A percentile compares a stretch with the other conserved stretches of the same genome.
Conservation (phyloP, 2,888 invertebrate genomes). For the Neocrepidodera transversa region DNA sequence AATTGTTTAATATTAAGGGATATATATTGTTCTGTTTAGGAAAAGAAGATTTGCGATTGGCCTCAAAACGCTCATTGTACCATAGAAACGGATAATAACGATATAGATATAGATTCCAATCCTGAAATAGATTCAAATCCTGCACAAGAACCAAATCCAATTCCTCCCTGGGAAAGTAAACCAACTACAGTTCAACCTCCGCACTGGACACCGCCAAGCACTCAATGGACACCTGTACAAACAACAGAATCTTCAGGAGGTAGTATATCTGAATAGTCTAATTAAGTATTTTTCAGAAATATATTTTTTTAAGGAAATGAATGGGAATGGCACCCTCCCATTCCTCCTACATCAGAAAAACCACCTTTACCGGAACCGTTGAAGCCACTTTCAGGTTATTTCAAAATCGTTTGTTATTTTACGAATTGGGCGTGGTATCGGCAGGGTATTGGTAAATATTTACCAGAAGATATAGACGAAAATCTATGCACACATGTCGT, state of each 20-base stretch:
- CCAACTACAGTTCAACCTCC: conserved; percentile 32
- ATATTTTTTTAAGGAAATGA: conserved; percentile 32
- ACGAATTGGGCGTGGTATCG: conserved; percentile 96
- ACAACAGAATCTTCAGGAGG: conserved; percentile 19
- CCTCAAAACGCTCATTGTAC: conserved; percentile 70
- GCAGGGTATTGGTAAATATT: conserved; percentile 80
- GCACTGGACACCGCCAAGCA: conserved; percentile 17
- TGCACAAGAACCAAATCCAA: conserved; percentile 24
- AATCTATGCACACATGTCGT: conserved; percentile 91
- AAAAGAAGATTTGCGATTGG: conserved; percentile 76
- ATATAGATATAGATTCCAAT: conserved; percentile 25
- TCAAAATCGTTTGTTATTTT: conserved; percentile 88
- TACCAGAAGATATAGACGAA: conserved; percentile 86
- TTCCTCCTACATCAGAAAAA: conserved; percentile 55
- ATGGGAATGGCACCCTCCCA: conserved; percentile 53
- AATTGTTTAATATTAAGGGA: not conserved
- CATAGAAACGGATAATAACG: conserved; percentile 35
- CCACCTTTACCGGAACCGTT: conserved; percentile 60
- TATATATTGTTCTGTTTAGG: conserved; percentile 53
- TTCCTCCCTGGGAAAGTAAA: conserved; percentile 29
- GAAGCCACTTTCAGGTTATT: conserved; percentile 69
- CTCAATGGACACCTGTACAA: conserved; percentile 40
- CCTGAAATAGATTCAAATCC: conserved; percentile 23
- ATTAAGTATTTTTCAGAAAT: no score
- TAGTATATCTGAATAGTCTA: not conserved